Evolutionary conservation across 2,888 invertebrate species (phyloP), one percentile per base, ranked within the genome.

Genomic region (Pandemis cinnamomeana): DNA sequence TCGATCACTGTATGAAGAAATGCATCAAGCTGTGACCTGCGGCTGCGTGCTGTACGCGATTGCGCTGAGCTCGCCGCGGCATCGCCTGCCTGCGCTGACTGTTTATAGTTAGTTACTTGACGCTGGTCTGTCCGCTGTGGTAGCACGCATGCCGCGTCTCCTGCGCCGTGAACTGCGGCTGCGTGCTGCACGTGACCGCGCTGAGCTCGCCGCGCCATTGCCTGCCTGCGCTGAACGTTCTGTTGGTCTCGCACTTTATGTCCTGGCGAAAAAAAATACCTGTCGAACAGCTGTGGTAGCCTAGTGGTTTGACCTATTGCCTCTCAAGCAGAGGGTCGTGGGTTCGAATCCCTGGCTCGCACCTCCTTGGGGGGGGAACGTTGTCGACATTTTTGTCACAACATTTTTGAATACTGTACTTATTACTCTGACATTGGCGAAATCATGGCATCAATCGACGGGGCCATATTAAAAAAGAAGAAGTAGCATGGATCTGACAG

Each of bases 41-140:
- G 92, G 90, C 1, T 81, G 83, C 0, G 75, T 77, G 48, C 79
- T 88, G 75, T 93, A 93, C 8, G 71, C 80, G 7, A 93, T 84
- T 3, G 89, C 81, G 7, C 84, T 87, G 41, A 93, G 87, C 8
- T 73, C 75, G 0, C 91, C 88, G 0, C 84, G 80, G 86, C 87
- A 89, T 0, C 83, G 80, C 86, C 87, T 89, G 0, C 85, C 84
- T 0, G 88, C 81, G 2, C 86, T 82, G 66, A 93, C 92, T 0
- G 84, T 88, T 0, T 44, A 44, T 10, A 46, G 8, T n/a, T n/a
- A 70, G 27, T 76, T 75, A 92, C 92, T 82, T 84, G 69, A 88
- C 85, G 0, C 90, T 67, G 10, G 77, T 80, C 11, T 83, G 81
- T 0, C 77, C 79, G 0, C 80, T 79, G 5, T 79, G 77, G 58